A percentile compares a stretch with the other conserved stretches of the same genome.
These are phyloP conservation scores for Dynastes grantii DNA, from an alignment of 2,888 invertebrate genomes.

Conservation along the genomic window DNA sequence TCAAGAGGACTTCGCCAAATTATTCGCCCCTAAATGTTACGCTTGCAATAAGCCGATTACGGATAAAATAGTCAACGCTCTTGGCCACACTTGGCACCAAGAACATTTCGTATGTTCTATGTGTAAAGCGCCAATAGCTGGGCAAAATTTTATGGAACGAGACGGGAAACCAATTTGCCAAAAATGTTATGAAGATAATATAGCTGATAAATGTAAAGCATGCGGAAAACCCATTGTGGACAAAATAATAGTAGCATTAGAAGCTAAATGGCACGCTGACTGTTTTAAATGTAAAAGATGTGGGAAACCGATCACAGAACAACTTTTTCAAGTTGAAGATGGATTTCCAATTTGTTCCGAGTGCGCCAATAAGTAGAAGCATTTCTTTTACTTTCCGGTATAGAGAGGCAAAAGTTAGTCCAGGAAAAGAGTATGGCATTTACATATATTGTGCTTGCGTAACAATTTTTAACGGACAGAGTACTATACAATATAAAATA, in stretches of 20 bases:
- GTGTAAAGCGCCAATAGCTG: conserved; percentile 87
- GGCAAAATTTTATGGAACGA: conserved; percentile 91
- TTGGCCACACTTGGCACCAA: conserved; percentile 93
- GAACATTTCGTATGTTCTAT: conserved; percentile 93
- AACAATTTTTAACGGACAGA: too few species aligned
- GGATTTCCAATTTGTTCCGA: conserved; percentile 48
- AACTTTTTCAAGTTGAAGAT: conserved; percentile 50
- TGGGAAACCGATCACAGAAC: conserved; percentile 71
- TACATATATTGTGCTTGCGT: too few species aligned
- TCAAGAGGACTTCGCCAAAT: conserved; percentile 87
- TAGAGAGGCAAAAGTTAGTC: too few species aligned
- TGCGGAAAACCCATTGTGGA: conserved; percentile 74
- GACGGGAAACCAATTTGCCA: conserved; percentile 89
- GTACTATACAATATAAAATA: too few species aligned
- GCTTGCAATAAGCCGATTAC: conserved; percentile 91
- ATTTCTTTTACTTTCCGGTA: too few species aligned
- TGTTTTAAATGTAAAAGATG: conserved; percentile 90
- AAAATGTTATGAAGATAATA: conserved; percentile 87
- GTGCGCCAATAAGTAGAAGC: conserved; percentile 30
- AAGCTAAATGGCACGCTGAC: conserved; percentile 94
- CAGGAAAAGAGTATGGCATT: too few species aligned
- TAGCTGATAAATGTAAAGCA: conserved; percentile 90
- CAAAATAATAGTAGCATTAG: conserved; percentile 90
- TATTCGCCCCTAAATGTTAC: conserved; percentile 92
- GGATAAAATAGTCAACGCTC: conserved; percentile 87